phyloP scores from a whole-genome alignment of 2,113 vertebrate species.

The Isichthys henryi region DNA sequence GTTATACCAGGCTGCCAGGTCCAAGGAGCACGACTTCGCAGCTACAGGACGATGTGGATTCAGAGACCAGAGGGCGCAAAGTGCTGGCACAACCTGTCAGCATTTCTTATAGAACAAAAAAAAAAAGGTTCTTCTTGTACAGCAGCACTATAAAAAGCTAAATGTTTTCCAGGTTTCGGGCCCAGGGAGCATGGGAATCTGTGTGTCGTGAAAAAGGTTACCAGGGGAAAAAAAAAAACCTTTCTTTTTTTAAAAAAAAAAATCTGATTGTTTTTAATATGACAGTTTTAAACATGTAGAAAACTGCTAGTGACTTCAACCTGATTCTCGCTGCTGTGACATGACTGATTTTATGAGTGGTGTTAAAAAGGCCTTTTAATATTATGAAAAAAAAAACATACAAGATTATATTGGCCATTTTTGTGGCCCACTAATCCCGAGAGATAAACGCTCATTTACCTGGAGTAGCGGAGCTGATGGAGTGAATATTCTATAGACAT shows the following conservation, averaged over 20 bases:
- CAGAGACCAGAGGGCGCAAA: neutral
- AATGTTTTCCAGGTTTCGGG: neutral
- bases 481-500: neutral
- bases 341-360: neutral
- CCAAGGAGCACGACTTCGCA: neutral
- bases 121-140: neutral
- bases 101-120: neutral
- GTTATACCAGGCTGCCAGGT: neutral
- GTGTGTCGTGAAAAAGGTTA: neutral
- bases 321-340: neutral
- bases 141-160: neutral
- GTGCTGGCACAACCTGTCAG: neutral
- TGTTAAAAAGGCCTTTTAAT: neutral
- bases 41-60: neutral
- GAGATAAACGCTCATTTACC: neutral
- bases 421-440: neutral
- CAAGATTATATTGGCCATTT: neutral
- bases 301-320: neutral
- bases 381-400: neutral
- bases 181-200: neutral
- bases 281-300: neutral
- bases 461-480: neutral
- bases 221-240: neutral
- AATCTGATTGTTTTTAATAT: neutral
- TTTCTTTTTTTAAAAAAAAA: neutral